These are phyloP conservation scores for Amniataba percoides DNA, from an alignment of 2,797 vertebrate genomes.

Conservation along the genomic window DNA sequence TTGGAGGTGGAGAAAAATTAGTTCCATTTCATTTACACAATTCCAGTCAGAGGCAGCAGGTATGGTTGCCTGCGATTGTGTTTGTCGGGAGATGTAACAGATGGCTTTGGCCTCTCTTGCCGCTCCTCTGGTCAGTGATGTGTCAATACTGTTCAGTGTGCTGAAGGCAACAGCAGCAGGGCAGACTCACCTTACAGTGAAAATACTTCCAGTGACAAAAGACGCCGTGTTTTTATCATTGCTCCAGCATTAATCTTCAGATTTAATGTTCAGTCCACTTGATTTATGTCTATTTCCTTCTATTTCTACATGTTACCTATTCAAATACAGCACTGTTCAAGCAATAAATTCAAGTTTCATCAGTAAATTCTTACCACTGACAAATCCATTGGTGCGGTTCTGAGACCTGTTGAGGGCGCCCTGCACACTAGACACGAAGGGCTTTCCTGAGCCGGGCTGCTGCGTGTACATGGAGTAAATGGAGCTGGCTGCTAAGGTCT, in stretches of 20 bases:
- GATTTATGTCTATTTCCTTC: not conserved
- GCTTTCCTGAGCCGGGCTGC: constrained; percentile 88
- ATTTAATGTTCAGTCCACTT: not conserved
- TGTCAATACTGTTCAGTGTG: constrained; percentile 34
- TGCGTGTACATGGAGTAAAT: constrained; percentile 99
- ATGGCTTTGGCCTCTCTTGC: constrained; percentile 40
- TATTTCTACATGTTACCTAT: constrained; percentile 3
- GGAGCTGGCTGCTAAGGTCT: constrained; percentile 92
- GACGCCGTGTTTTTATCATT: not conserved
- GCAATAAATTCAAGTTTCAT: not conserved
- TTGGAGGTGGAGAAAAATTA: not conserved
- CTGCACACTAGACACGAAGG: constrained; percentile 88
- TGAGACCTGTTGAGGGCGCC: constrained; percentile 87
- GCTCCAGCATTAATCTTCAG: not conserved
- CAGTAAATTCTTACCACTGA: constrained; percentile 87
- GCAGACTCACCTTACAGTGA: constrained; percentile 11
- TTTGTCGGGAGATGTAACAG: constrained; percentile 39
- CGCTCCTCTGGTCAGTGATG: constrained; percentile 33
- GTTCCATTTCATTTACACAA: constrained; percentile 18
- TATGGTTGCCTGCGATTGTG: constrained; percentile 2
- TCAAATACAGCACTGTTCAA: not conserved
- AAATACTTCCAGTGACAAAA: not conserved
- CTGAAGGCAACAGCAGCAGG: constrained; percentile 3
- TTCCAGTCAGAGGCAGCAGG: constrained; percentile 32
- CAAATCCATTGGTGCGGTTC: constrained; percentile 87